Evolutionary conservation across 2,797 vertebrate species (phyloP), one percentile per base, ranked within the genome.

Genomic region (Takifugu ocellatus): DNA sequence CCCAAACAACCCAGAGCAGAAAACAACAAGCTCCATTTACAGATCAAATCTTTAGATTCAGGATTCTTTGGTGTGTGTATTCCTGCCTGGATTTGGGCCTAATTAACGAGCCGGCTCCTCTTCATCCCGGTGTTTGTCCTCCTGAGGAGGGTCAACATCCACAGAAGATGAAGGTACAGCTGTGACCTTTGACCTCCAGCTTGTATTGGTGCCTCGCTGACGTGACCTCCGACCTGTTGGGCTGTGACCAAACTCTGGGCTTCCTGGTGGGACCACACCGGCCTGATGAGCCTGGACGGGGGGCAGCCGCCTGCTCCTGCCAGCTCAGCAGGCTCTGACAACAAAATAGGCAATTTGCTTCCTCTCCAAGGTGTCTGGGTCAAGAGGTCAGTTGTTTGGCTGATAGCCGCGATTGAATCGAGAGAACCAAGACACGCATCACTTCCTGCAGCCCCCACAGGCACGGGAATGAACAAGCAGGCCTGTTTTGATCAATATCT

Each of bases 301-400:
- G n/a, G n/a, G n/a, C n/a, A n/a, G 48, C 48, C 44, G 25, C 76
- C 47, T 50, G 16, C 56, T 56, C 47, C 17, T 6, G 33, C 45
- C 45, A 8, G 39, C 61, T 77, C 75, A 58, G 67, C 51, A 51
- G 44, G 39, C 54, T 63, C 60, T 47, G 63, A 69, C 72, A 68
- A 51, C 53, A 66, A 63, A 76, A 78, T 61, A 68, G 71, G 44
- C 63, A 71, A 69, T 77, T 79, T 75, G 47, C 63, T 75, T 66
- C 65, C 52, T 5, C 42, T 74, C 33, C 56, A 49, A 59, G 66
- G 14, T 0, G 49, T 58, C 51, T 33, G 56, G 66, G 79, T 76
- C 68, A 49, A 55, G 67, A 68, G 72, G 70, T 54, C 33, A 16
- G 72, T 56, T 57, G 47, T 51, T 59, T 55, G 43, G 58, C 36